These are phyloP conservation scores for Trichogramma dendrolimi DNA, from an alignment of 2,888 invertebrate species.

Conservation along the genomic window DNA sequence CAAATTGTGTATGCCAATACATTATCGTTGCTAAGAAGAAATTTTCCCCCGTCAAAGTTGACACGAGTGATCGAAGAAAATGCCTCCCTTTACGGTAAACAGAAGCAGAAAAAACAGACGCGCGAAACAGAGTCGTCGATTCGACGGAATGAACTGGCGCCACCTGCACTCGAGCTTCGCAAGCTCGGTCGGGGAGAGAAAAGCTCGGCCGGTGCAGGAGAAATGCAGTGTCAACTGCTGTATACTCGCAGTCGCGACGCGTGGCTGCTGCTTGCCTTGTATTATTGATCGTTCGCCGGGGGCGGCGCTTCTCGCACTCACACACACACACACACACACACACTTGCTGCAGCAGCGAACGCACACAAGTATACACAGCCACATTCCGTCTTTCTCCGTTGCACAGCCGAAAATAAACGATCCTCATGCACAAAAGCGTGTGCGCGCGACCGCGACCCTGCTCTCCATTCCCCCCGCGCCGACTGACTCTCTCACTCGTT, in stretches of 20 bases:
- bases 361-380: no score
- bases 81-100: no score
- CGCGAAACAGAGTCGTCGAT: no score
- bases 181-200: slow-evolving; percentile 23
- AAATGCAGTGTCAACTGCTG: slow-evolving; percentile 32
- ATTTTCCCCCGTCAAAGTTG: no score
- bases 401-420: slow-evolving; percentile 25
- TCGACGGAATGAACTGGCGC: slow-evolving; percentile 35
- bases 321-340: no score
- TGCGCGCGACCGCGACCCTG: slow-evolving; percentile 15
- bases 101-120: no score
- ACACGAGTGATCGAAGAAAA: no score
- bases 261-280: neutral
- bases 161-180: slow-evolving; percentile 36
- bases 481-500: no score
- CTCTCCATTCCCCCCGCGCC: neutral
- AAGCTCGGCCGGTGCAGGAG: slow-evolving; percentile 15
- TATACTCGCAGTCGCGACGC: slow-evolving; percentile 39
- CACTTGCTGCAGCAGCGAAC: no score
- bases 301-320: slow-evolving; percentile 34
- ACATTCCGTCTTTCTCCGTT: neutral
- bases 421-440: neutral
- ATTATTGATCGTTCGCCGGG: slow-evolving; percentile 45
- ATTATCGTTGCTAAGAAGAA: no score
- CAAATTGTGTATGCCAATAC: no score